A percentile compares a stretch with the other conserved stretches of the same genome.
Conservation (phyloP, 2,797 vertebrate species). For the Liparis tanakae region DNA sequence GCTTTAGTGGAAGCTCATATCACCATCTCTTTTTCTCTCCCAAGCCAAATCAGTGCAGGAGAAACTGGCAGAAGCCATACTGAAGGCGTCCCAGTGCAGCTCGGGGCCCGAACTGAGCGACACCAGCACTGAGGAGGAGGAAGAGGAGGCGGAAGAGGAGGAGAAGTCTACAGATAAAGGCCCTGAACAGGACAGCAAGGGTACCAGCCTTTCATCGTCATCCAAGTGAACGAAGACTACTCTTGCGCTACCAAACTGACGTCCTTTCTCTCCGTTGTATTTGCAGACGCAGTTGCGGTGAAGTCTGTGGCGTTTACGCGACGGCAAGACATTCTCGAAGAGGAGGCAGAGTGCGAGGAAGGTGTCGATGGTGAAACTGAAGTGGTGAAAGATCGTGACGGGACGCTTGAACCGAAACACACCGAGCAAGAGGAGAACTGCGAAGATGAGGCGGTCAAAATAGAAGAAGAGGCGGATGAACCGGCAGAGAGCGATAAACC, state of each 20-base stretch:
- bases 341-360: constrained; percentile 51
- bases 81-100: constrained; percentile 64
- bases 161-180: constrained; percentile 56
- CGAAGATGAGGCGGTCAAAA: constrained; percentile 27
- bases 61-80: constrained; percentile 80
- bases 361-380: constrained; percentile 20
- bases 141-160: constrained; percentile 77
- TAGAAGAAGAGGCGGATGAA: constrained; percentile 31
- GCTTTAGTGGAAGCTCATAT: constrained; percentile 17
- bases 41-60: constrained; percentile 87
- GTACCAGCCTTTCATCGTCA: constrained; percentile 37
- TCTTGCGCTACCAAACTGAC: neutral
- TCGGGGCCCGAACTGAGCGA: constrained; percentile 81
- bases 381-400: constrained; percentile 17
- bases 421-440: constrained; percentile 20
- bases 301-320: constrained; percentile 24
- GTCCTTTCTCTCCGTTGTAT: constrained; percentile 14
- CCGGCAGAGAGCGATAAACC: constrained; percentile 32
- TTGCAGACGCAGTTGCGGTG: constrained; percentile 58
- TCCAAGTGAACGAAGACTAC: neutral
- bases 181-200: constrained; percentile 45
- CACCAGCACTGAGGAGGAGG: constrained; percentile 75
- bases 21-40: constrained; percentile 43
- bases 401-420: constrained; percentile 37
- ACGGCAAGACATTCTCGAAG: constrained; percentile 31